Conservation (phyloP, 1,140 invertebrate species). For the Sitobion miscanthi region DNA sequence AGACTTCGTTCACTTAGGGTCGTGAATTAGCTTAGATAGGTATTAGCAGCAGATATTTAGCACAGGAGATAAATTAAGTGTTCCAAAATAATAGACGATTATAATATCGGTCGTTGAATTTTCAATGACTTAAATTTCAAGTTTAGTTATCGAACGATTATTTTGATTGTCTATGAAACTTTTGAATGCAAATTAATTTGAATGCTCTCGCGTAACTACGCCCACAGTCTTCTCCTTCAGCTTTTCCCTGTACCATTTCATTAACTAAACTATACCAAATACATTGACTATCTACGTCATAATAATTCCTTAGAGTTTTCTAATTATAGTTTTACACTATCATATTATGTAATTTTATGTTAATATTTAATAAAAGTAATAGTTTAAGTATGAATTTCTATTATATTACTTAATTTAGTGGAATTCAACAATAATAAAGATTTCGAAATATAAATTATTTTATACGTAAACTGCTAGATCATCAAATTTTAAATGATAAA, state of each 20-base stretch:
- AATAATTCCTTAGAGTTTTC: not conserved
- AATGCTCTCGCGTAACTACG: not conserved
- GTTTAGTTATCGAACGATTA: conserved; percentile 3
- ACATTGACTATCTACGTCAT: not conserved
- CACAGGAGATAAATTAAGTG: not conserved
- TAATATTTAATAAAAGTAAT: not conserved
- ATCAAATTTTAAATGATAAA: not conserved
- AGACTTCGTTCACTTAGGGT: not conserved
- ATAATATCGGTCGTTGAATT: not conserved
- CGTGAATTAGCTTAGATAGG: not conserved
- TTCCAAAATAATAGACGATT: not conserved
- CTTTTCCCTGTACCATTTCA: not conserved
- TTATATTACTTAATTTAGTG: not conserved
- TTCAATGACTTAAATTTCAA: not conserved
- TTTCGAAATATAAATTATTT: not conserved
- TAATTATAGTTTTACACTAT: not conserved
- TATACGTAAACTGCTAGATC: not conserved
- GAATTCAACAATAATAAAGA: not conserved
- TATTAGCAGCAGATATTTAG: conserved; percentile 1
- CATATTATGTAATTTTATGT: not conserved
- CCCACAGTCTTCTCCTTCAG: not conserved
- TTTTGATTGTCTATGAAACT: not conserved
- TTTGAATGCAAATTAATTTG: not conserved
- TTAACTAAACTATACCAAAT: not conserved
- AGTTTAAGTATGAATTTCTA: not conserved